Evolutionary conservation across 2,797 vertebrate species (phyloP).

Genomic region (Poecile montanus): DNA sequence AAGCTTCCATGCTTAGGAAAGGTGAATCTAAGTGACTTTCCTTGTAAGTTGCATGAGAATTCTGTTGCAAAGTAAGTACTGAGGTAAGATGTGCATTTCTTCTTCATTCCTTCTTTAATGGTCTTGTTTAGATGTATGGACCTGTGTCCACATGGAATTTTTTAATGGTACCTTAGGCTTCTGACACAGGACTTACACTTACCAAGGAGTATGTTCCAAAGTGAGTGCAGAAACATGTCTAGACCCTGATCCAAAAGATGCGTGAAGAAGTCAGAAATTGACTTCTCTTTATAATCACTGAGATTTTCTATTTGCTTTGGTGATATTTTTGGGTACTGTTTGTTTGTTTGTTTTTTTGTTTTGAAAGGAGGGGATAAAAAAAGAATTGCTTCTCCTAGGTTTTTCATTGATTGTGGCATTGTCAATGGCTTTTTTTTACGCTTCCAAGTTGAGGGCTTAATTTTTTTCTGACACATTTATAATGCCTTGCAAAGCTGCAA

Average conservation of each 20-base stretch:
- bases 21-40: background rate
- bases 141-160: rapidly evolving
- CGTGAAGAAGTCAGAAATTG: background rate
- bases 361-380: too few relatives aligned
- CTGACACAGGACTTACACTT: background rate
- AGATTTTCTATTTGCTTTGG: background rate
- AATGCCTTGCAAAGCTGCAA: background rate
- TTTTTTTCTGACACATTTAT: background rate
- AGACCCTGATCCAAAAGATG: background rate
- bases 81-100: background rate
- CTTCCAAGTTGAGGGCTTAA: background rate
- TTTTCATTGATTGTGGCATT: background rate
- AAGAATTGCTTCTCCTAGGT: background rate
- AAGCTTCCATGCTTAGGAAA: background rate
- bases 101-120: background rate
- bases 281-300: background rate
- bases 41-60: background rate
- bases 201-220: background rate
- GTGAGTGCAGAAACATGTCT: background rate
- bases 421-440: background rate
- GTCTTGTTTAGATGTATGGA: background rate
- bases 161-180: background rate
- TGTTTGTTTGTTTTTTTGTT: background rate
- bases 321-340: rapidly evolving
- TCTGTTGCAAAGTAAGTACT: background rate